Base-by-base conservation (phyloP, 2,113 vertebrate genomes). In the Amblyornis subalaris region DNA sequence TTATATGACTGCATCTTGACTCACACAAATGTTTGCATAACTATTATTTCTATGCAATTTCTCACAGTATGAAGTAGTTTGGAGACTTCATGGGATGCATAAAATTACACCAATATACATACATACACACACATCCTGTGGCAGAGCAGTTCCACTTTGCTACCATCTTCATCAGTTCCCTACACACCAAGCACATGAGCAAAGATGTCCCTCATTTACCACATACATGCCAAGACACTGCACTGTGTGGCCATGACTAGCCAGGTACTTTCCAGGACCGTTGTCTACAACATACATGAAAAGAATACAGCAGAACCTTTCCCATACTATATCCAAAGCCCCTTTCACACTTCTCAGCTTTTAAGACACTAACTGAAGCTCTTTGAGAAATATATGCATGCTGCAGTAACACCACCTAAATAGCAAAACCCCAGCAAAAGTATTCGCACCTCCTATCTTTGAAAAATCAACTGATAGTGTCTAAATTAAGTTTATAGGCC, bases 91-190 rank as follows among this genome's bases (percentile, higher is more conserved):
- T 19, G n/a, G 22, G 61, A 36, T 40, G 11, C 6, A 51, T 5
- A 35, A 53, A 51, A 45, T 25, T 25, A 36, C 4, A 17, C 5
- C 17, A 1, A 8, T 5, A 3, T 2, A 23, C 2, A 7, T 7
- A 51, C 7, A 8, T 6, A 31, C 4, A 54, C 1, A 2, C 13
- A 38, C 0, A 0, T 35, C 38, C 57, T 60, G 42, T 20, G 33
- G 21, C 33, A 89, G 10, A 70, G 15, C 22, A 84, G 45, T 12
- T 23, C 29, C 21, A 28, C 26, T 60, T 51, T 70, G 20, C n/a
- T 31, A 9, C 9, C 33, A 19, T 21, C 29, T 54, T 42, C 22
- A 17, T 17, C 29, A 47, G 24, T 22, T 67, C 44, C 29, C 70
- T 47, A 19, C 2, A 2, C 1, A 23, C 6, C 12, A 51, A 64